Conservation (phyloP, 2,888 invertebrate species). For the Automeris io region DNA sequence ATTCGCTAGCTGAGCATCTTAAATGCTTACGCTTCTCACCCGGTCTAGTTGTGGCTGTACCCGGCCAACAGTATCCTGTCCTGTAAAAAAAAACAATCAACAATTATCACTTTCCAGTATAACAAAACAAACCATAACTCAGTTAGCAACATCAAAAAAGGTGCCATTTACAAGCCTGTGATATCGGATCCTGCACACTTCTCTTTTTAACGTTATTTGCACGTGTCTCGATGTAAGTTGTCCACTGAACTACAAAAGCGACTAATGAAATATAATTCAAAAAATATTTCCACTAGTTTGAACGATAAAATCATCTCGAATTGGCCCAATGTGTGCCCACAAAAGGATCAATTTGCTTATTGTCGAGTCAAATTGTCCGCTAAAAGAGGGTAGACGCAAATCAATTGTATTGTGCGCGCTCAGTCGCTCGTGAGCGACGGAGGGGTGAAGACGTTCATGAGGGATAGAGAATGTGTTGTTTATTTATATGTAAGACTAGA, state of each 20-base stretch:
- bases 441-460: slow-evolving; percentile 32
- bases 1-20: too few relatives aligned
- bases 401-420: slow-evolving; percentile 56
- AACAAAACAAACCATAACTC: too few relatives aligned
- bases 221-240: too few relatives aligned
- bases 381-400: slow-evolving; percentile 64
- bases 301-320: slow-evolving; percentile 30
- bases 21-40: too few relatives aligned
- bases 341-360: slow-evolving; percentile 44
- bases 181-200: too few relatives aligned
- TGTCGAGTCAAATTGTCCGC: slow-evolving; percentile 51
- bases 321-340: slow-evolving; percentile 18
- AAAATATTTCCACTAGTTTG: slow-evolving; percentile 29
- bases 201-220: too few relatives aligned
- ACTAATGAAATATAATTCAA: slow-evolving; percentile 1
- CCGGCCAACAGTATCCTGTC: too few relatives aligned
- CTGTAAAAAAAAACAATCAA: too few relatives aligned
- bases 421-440: slow-evolving; percentile 47
- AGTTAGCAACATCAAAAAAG: too few relatives aligned
- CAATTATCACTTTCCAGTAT: too few relatives aligned
- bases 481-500: slow-evolving; percentile 14
- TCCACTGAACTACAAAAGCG: not conserved
- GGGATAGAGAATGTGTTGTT: slow-evolving; percentile 14
- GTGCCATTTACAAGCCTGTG: too few relatives aligned
- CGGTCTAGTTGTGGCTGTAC: too few relatives aligned